Conservation (phyloP, 1,140 invertebrate genomes). For the Procambarus clarkii region DNA sequence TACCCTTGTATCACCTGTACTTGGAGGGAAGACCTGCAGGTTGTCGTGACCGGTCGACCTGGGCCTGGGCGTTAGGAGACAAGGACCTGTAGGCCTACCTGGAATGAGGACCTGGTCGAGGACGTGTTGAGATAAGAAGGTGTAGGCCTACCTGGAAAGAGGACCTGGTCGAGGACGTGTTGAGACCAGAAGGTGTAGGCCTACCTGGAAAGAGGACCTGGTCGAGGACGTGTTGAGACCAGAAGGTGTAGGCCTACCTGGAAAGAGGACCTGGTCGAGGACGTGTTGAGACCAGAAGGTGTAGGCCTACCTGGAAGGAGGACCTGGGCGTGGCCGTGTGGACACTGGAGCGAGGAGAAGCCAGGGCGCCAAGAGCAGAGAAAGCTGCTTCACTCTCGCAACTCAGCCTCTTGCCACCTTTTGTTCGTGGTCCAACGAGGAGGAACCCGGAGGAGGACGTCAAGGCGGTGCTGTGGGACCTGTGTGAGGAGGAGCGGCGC, state of each 20-base stretch:
- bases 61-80: no score
- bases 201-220: conserved; percentile 70
- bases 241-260: conserved; percentile 75
- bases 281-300: conserved; percentile 79
- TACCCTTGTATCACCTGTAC: no score
- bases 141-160: conserved; percentile 61
- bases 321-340: conserved; percentile 75
- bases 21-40: no score
- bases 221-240: conserved; percentile 77
- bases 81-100: no score
- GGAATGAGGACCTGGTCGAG: no score
- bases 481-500: conserved; percentile 19
- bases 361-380: conserved; percentile 47
- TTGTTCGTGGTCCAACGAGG: conserved; percentile 31
- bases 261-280: conserved; percentile 69
- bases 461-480: conserved; percentile 29
- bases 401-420: conserved; percentile 72
- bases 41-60: no score
- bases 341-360: conserved; percentile 79
- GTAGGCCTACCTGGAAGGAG: conserved; percentile 70
- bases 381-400: conserved; percentile 70
- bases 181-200: conserved; percentile 78
- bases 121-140: no score
- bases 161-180: conserved; percentile 73
- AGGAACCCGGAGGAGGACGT: conserved; percentile 43